A percentile compares a stretch with the other conserved stretches of the same genome.
phyloP scores from a whole-genome alignment of 2,888 invertebrate species.

The Brenthis hecate region DNA sequence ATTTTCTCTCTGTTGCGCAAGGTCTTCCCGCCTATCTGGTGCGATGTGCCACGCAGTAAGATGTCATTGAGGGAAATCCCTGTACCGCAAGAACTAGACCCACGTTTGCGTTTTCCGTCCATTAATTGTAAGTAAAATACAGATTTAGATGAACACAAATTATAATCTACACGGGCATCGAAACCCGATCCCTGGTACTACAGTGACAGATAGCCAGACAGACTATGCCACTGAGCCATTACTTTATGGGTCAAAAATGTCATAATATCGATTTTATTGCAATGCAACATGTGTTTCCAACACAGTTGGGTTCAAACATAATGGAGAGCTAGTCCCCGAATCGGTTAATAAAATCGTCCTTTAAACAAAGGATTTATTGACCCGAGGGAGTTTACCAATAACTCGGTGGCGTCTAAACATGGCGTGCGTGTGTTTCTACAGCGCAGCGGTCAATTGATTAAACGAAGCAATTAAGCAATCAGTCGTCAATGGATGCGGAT shows the following conservation, averaged over 20 bases:
- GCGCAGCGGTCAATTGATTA: conserved; percentile 80
- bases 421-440: conserved; percentile 68
- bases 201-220: too few relatives aligned
- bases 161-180: too few relatives aligned
- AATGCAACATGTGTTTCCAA: conserved; percentile 8
- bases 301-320: conserved; percentile 6
- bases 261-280: background rate
- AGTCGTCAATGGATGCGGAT: conserved; percentile 71
- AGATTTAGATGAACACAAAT: too few relatives aligned
- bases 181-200: too few relatives aligned
- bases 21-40: too few relatives aligned
- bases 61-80: too few relatives aligned
- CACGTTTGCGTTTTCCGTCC: too few relatives aligned
- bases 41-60: too few relatives aligned
- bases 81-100: too few relatives aligned
- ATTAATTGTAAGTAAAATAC: too few relatives aligned
- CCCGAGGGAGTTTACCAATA: conserved; percentile 62
- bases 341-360: conserved; percentile 63
- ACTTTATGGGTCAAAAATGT: background rate
- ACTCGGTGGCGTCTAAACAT: conserved; percentile 56
- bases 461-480: conserved; percentile 82
- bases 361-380: conserved; percentile 72
- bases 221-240: too few relatives aligned
- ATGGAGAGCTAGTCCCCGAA: conserved; percentile 21
- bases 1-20: too few relatives aligned